These are phyloP conservation scores for Ctenicera cuprea DNA, from an alignment of 2,888 invertebrate species.

Conservation along the genomic window DNA sequence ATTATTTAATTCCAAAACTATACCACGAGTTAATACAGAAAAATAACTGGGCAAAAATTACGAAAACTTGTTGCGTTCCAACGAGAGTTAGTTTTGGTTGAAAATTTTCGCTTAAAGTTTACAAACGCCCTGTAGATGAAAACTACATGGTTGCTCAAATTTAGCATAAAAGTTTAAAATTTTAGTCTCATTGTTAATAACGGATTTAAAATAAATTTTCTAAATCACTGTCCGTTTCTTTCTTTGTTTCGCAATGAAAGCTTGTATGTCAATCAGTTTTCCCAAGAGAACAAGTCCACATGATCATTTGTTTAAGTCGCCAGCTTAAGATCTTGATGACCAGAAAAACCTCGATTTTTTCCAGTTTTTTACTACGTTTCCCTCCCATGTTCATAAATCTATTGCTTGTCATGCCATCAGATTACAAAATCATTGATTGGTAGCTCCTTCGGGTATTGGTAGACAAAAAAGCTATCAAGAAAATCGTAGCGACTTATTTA, in stretches of 20 bases:
- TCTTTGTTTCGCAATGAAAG: neutral
- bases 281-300: neutral
- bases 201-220: neutral
- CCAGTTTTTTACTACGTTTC: neutral
- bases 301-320: slow-evolving; percentile 20
- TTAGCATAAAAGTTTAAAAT: too few species aligned
- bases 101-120: too few species aligned
- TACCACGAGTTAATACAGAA: too few species aligned
- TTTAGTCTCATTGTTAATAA: too few species aligned
- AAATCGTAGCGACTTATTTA: neutral
- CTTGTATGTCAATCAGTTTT: neutral
- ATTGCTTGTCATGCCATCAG: slow-evolving; percentile 1
- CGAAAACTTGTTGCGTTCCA: too few species aligned
- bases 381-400: slow-evolving; percentile 9
- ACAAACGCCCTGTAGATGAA: too few species aligned
- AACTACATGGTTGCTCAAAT: too few species aligned
- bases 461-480: neutral
- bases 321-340: slow-evolving; percentile 13
- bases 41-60: too few species aligned
- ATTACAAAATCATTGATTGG: slow-evolving; percentile 16
- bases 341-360: slow-evolving; percentile 4
- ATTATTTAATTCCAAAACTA: too few species aligned
- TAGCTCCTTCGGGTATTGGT: neutral
- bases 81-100: too few species aligned
- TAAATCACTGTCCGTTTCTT: neutral